phyloP scores from a whole-genome alignment of 1,140 invertebrate species.

The Drosophila burlai region DNA sequence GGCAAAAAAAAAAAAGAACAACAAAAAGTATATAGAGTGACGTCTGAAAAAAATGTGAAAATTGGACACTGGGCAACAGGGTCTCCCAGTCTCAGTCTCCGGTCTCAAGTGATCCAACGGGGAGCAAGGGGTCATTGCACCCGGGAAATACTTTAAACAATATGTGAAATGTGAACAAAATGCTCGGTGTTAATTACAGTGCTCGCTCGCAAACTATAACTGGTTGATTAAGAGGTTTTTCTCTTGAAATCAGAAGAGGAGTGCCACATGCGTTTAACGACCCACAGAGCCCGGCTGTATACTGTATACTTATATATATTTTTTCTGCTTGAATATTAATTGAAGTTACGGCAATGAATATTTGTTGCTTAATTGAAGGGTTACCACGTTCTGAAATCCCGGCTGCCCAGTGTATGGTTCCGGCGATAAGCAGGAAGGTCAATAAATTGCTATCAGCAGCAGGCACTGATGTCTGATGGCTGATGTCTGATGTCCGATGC shows the following conservation, averaged over 20 bases:
- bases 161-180: constrained; percentile 29
- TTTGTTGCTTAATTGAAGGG: background rate
- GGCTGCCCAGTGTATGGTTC: constrained; percentile 25
- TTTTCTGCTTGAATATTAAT: background rate
- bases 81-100: constrained; percentile 4
- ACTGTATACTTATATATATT: no score
- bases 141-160: constrained; percentile 42
- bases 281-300: background rate
- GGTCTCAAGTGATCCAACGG: constrained; percentile 9
- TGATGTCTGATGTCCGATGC: constrained; percentile 69
- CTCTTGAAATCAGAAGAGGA: constrained; percentile 18
- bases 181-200: constrained; percentile 35
- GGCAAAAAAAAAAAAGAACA: constrained; percentile 1
- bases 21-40: constrained; percentile 41
- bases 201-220: constrained; percentile 12
- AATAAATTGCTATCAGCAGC: constrained; percentile 71
- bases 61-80: constrained; percentile 15
- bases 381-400: background rate
- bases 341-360: background rate
- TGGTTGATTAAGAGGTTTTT: constrained; percentile 25
- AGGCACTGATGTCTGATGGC: constrained; percentile 29
- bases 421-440: constrained; percentile 76
- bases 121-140: constrained; percentile 56
- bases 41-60: constrained; percentile 41
- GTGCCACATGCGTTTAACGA: constrained; percentile 2